Evolutionary conservation across 2,113 vertebrate genomes (phyloP).

Genomic region (Callithrix jacchus): DNA sequence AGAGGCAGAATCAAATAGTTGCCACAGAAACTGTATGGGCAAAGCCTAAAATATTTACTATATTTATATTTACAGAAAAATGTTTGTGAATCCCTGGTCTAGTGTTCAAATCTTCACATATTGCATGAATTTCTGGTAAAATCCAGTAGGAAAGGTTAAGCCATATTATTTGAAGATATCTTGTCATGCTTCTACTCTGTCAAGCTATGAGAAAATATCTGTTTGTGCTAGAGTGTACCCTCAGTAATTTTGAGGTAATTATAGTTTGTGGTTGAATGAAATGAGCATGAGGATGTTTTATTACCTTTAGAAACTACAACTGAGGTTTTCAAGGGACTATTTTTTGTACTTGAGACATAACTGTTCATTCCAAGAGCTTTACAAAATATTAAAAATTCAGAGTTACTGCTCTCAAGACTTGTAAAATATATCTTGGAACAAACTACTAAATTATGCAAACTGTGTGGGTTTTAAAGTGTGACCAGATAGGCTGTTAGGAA

Average conservation of each 20-base stretch:
- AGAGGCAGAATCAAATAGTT: neutral
- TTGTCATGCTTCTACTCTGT: neutral
- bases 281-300: conserved; percentile 11
- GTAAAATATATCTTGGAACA: conserved; percentile 53
- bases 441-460: conserved; percentile 68
- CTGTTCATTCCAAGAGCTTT: conserved; percentile 29
- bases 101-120: neutral
- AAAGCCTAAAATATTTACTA: neutral
- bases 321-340: conserved; percentile 29
- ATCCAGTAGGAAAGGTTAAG: neutral
- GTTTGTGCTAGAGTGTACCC: neutral
- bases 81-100: neutral
- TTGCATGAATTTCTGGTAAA: neutral
- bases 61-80: neutral
- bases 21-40: neutral
- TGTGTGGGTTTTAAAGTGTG: conserved; percentile 65
- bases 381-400: conserved; percentile 42
- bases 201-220: neutral
- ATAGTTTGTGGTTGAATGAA: neutral
- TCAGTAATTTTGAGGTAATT: conserved; percentile 13
- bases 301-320: neutral
- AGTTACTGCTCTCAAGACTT: conserved; percentile 43
- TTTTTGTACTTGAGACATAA: conserved; percentile 27
- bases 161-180: neutral
- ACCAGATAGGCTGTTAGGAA: conserved; percentile 69